Conservation (phyloP, 2,113 vertebrate species). For the Sterrhoptilus dennistouni region DNA sequence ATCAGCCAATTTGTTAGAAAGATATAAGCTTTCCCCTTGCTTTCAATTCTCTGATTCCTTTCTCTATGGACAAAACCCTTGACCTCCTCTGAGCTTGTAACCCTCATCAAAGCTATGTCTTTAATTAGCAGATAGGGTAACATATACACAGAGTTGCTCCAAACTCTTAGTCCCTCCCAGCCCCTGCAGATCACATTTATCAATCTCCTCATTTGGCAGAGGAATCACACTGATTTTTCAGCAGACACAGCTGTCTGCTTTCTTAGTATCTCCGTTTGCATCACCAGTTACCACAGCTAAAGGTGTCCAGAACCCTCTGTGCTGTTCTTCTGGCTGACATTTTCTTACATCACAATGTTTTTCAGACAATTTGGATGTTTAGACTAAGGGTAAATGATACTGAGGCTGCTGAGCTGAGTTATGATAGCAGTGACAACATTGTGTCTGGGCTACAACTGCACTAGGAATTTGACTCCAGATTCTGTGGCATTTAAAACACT, state of each 20-base stretch:
- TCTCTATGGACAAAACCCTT: neutral
- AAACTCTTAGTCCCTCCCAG: neutral
- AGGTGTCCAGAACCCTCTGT: neutral
- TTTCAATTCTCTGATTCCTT: neutral
- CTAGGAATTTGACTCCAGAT: neutral
- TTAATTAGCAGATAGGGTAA: neutral
- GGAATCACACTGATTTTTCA: constrained; percentile 13
- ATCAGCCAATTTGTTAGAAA: neutral
- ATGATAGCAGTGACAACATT: neutral
- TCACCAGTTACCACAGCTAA: neutral
- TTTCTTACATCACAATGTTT: neutral
- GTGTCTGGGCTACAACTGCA: neutral
- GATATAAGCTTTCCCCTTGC: neutral
- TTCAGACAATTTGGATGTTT: neutral
- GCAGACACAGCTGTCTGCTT: neutral
- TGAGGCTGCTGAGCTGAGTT: neutral
- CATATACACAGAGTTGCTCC: neutral
- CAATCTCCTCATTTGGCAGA: neutral
- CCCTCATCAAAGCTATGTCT: neutral
- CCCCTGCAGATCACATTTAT: neutral
- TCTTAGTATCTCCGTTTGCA: neutral
- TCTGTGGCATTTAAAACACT: neutral
- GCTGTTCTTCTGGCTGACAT: neutral
- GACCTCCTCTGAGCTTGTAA: neutral
- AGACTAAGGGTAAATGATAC: neutral